Percentiles rank a stretch among this genome's conserved stretches.
Evolutionary conservation across 2,113 vertebrate genomes (phyloP).

Genomic region (Tetraodon nigroviridis): DNA sequence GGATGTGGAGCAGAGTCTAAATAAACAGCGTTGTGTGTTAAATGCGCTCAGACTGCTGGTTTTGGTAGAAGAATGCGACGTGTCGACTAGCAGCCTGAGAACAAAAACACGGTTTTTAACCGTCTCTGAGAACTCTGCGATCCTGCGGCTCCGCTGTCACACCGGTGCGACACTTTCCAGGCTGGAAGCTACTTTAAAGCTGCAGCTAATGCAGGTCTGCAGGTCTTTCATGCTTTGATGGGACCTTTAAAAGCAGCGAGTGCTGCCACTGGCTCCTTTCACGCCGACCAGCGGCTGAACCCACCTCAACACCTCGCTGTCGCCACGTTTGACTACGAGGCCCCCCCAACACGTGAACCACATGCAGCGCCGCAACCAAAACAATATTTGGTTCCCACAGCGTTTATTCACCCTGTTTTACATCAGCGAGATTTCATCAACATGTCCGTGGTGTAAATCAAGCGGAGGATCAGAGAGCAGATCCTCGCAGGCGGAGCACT

Average conservation of each 20-base stretch:
- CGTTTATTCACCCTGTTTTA: constrained; percentile 64
- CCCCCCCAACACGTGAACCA: constrained; percentile 37
- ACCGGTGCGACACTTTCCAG: constrained; percentile 15
- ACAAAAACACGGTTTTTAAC: constrained; percentile 22
- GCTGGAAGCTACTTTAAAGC: constrained; percentile 21
- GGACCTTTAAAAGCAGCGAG: constrained; percentile 37
- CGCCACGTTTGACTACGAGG: too few relatives aligned
- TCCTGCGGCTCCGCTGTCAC: background rate
- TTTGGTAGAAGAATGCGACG: constrained; percentile 1
- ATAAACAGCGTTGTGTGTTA: background rate
- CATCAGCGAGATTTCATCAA: constrained; percentile 67
- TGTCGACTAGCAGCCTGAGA: background rate
- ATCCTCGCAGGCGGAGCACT: constrained; percentile 66
- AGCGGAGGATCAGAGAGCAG: constrained; percentile 61
- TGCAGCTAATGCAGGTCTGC: constrained; percentile 37
- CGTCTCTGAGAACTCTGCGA: background rate
- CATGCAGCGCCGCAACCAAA: constrained; percentile 51
- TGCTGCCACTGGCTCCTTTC: constrained; percentile 27
- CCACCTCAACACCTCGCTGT: too few relatives aligned
- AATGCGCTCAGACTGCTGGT: background rate
- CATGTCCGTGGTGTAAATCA: constrained; percentile 63
- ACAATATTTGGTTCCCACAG: constrained; percentile 64
- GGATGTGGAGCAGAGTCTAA: background rate
- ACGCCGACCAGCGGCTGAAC: background rate
- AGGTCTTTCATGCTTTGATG: constrained; percentile 31